Evolutionary conservation across 2,113 vertebrate species (phyloP), one percentile per base, ranked within the genome.

Genomic region (Trochalopteron elliotii): DNA sequence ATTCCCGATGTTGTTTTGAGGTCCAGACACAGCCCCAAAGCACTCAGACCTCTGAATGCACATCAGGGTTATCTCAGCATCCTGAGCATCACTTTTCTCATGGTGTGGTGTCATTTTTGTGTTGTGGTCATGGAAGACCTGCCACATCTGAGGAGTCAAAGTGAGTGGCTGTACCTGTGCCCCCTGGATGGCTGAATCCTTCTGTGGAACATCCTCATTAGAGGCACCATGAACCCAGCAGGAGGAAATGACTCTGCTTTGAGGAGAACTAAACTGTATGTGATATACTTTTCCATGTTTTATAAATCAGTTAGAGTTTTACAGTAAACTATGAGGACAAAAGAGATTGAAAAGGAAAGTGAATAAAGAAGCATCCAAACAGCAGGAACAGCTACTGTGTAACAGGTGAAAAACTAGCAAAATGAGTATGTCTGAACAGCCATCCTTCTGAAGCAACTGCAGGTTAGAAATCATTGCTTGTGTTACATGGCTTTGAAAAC

Each of bases 401-500:
- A 77, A 67, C 37, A 85, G 42, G 63, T 86, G 47, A 78, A 92
- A 90, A 96, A 92, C 37, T 24, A 83, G 47, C 76, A 67, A 45
- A 77, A 50, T 2, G 30, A 65, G 74, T 65, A 16, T 86, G 50
- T 77, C 64, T 83, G 75, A 86, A 72, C 47, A 90, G 78, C 85
- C 64, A 84, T 81, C 56, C 60, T 90, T 74, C 68, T 4, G 1
- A 81, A 85, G 74, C 31, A 71, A 80, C 55, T 76, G 64, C 75
- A 65, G 87, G 83, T 77, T 80, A 81, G 85, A 90, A 94, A 86
- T 86, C 47, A 33, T 30, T 75, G 40, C 49, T 67, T 68, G 64
- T 86, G 52, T 77, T 88, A 72, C 64, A 75, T 78, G 88, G 52
- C 85, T 94, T 96, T 89, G 85, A 67, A 92, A 92, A 86, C 76